Evolutionary conservation across 2,888 invertebrate genomes (phyloP), one percentile per base, ranked within the genome.

Genomic region (Oscheius sp.): DNA sequence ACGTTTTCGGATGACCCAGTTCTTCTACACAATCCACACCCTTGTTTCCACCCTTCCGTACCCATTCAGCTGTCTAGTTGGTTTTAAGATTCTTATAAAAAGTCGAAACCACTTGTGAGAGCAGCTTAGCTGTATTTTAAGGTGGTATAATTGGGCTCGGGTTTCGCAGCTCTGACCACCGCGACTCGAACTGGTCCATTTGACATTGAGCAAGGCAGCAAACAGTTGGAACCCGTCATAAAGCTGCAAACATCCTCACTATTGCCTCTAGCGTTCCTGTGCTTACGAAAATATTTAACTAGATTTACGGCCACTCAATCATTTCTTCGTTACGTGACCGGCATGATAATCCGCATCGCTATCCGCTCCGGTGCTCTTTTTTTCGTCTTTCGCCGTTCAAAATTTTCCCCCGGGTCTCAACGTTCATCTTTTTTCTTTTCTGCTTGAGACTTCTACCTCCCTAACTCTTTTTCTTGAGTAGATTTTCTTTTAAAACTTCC

Each of bases 151-250:
- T 66, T 66, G 66, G 66, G 49, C 66, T 66, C 66, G 66, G 66
- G 66, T 49, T 66, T 66, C 66, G 52, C 66, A 27, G 66, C 66
- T 64, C 66, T 66, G 66, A 45, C 63, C 63, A 66, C 52, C 66
- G 35, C 66, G 61, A 66, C 52, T 66, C 66, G 66, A 66, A 66
- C 66, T 66, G 66, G 66, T 66, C 66, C 66, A 66, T 66, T 66
- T 66, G 66, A 66, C 66, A 66, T 66, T 66, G 66, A 66, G 66
- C 66, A 66, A 66, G 66, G 66, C 66, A 52, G 66, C 66, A 66
- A 66, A 66, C 66, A 66, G 66, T 66, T 66, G 49, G 66, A 66
- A 66, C 66, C 66, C 66, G 66, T 66, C 66, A 66, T 52, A 66
- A 66, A 66, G 66, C 66, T 29, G 66, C 66, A 66, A 66, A 66